A percentile compares a stretch with the other conserved stretches of the same genome.
Evolutionary conservation across 2,888 invertebrate species (phyloP).

Genomic region (Escarpia spicata): DNA sequence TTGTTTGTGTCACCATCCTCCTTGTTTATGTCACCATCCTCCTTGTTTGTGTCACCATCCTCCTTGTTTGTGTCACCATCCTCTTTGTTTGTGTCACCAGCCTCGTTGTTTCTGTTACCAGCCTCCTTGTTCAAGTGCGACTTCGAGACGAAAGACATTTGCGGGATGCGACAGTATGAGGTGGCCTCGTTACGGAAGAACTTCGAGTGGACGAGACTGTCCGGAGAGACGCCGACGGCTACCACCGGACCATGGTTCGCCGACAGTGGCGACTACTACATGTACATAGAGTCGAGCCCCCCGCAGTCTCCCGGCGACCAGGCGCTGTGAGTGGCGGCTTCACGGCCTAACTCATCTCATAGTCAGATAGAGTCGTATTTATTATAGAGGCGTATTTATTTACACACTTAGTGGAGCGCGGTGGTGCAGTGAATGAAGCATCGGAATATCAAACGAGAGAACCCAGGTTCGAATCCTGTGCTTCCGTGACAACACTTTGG

Average conservation of each 20-base stretch:
- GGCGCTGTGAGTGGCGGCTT: conserved; percentile 29
- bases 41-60: no score
- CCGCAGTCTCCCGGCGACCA: conserved; percentile 46
- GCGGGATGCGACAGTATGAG: conserved; percentile 36
- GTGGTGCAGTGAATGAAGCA: no score
- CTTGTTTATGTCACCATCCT: no score
- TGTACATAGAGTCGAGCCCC: conserved; percentile 53
- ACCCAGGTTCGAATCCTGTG: no score
- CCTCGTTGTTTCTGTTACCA: background rate
- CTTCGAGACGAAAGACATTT: conserved; percentile 31
- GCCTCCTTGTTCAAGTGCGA: conserved; percentile 24
- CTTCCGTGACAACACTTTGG: no score
- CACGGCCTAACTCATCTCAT: conserved; percentile 32
- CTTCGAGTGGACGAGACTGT: conserved; percentile 59
- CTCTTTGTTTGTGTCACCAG: no score
- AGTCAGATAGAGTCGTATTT: no score
- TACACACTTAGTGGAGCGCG: no score
- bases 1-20: no score
- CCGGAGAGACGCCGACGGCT: conserved; percentile 47
- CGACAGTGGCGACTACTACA: conserved; percentile 52
- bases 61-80: no score
- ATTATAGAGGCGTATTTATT: no score
- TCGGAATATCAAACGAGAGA: no score
- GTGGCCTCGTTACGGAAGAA: conserved; percentile 46
- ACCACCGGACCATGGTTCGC: conserved; percentile 57